A percentile compares a stretch with the other conserved stretches of the same genome.
These are phyloP conservation scores for Erpornis zantholeuca DNA, from an alignment of 2,113 vertebrate genomes.

Conservation along the genomic window DNA sequence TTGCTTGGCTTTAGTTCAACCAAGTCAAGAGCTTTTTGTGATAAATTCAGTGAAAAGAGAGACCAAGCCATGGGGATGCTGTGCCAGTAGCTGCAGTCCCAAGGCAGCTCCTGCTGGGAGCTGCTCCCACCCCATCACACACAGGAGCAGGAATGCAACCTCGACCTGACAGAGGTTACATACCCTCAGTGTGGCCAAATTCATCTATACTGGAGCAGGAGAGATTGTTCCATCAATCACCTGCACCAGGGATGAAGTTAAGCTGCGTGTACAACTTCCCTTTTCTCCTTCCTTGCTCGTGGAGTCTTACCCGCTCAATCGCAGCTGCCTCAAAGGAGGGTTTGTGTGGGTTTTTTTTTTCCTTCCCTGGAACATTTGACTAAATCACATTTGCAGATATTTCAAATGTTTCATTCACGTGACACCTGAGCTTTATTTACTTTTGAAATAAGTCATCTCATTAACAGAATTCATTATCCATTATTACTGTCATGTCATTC, in stretches of 20 bases:
- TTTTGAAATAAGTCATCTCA: conserved; percentile 65
- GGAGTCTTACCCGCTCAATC: not conserved
- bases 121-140: not conserved
- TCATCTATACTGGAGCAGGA: not conserved
- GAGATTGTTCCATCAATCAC: not conserved
- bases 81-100: not conserved
- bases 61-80: accelerated
- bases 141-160: accelerated
- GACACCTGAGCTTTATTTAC: conserved; percentile 67
- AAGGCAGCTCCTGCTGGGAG: not conserved
- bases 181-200: not conserved
- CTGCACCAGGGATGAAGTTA: not conserved
- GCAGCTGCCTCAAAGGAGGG: not conserved
- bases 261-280: not conserved
- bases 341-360: not conserved
- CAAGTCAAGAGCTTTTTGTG: not conserved
- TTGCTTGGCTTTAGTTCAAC: not conserved
- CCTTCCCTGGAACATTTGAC: not conserved
- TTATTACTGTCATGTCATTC: conserved; percentile 70
- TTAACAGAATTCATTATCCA: conserved; percentile 65
- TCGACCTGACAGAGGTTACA: not conserved
- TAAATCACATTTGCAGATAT: conserved; percentile 55
- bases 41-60: not conserved
- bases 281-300: not conserved
- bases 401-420: conserved; percentile 44